Base-by-base conservation (phyloP, 2,113 vertebrate genomes). In the Morone saxatilis region DNA sequence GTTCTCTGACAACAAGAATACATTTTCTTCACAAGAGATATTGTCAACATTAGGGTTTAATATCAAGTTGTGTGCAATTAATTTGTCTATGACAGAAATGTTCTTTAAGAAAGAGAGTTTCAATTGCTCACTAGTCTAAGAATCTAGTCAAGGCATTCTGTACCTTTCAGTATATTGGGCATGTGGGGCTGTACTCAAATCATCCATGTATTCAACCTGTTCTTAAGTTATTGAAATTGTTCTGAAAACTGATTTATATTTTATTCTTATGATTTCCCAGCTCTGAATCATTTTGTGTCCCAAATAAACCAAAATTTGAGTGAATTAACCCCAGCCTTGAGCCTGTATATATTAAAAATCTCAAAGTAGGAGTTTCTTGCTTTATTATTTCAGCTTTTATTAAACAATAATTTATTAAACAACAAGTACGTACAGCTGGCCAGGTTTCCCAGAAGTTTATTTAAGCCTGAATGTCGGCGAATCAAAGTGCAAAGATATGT, bases 381-480 rank as follows among this genome's bases (percentile, higher is more conserved):
- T 76, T 76, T 60, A 50, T 73, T 60, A 16, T 70, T 68, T 84
- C 41, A 76, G 71, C 45, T 69, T 65, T 80, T 77, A 66, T 78
- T 63, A 41, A 67, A 41, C n/a, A 25, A 76, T 47, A 63, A n/a
- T 65, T 80, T 77, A 66, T 78, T 63, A 41, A 67, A 41, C n/a
- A 25, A 76, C 41, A 63, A n/a, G 51, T 70, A 63, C 60, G 9
- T 57, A 65, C 45, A 85, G n/a, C 53, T 51, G 81, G 81, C 71
- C 79, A 70, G 67, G 79, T 88, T 91, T 89, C 89, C 86, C 81
- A 80, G 65, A 89, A 67, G 79, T 84, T 70, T 57, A 71, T 85
- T 74, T 50, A 79, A 74, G 70, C 78, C 65, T 76, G 67, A 68
- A 83, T 75, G 43, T 78, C 16, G 0, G 19, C 71, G 36, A 83